Percentiles rank a stretch among this genome's conserved stretches.
Conservation (phyloP, 2,888 invertebrate genomes). For the Yponomeuta evonymella region DNA sequence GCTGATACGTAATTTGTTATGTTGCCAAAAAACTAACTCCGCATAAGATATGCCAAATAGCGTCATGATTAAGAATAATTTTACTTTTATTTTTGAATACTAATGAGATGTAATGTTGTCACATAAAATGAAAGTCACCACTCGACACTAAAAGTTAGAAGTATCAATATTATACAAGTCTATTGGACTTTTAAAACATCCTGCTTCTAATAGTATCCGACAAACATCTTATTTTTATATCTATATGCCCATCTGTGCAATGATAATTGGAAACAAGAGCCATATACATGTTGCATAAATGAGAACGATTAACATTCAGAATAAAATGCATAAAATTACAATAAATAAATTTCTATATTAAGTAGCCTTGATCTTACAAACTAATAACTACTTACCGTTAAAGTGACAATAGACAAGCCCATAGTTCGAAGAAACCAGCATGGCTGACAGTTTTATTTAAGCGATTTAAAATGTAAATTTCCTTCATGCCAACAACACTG, state of each 20-base stretch:
- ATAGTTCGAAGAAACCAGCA: neutral
- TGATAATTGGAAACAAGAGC: neutral
- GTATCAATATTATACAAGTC: neutral
- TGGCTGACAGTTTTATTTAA: neutral
- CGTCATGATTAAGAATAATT: neutral
- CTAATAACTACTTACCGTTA: slow-evolving; percentile 5
- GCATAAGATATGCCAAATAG: neutral
- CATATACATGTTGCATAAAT: neutral
- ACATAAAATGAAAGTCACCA: neutral
- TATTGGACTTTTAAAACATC: no score
- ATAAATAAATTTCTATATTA: neutral
- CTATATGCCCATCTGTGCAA: no score
- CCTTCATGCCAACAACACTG: neutral
- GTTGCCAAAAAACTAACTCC: neutral
- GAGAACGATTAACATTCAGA: neutral
- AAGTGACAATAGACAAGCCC: neutral
- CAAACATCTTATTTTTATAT: no score
- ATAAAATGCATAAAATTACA: slow-evolving; percentile 29
- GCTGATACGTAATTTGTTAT: neutral
- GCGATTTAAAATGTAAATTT: neutral
- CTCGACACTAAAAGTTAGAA: neutral
- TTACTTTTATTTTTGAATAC: neutral
- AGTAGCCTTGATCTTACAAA: slow-evolving; percentile 1
- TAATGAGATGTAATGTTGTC: neutral
- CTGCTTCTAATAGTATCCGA: no score